Evolutionary conservation across 2,113 vertebrate species (phyloP).

Genomic region (Pygoscelis antarcticus): DNA sequence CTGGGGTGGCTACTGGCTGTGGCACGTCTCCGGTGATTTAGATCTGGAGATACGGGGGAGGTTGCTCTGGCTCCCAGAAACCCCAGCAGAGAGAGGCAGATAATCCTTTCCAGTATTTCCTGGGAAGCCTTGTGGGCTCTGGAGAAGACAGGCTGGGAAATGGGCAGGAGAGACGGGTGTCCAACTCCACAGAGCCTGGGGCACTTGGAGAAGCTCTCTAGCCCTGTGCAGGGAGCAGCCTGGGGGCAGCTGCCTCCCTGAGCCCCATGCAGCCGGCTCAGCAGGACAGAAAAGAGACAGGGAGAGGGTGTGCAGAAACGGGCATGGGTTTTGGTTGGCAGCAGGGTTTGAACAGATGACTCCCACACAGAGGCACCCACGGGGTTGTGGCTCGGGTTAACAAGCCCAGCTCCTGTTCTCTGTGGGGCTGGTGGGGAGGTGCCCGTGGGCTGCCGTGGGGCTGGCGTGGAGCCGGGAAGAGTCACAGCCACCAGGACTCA

Average conservation of each 20-base stretch:
- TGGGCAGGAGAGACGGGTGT: not conserved
- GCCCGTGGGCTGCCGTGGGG: rapidly evolving
- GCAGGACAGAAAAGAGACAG: not conserved
- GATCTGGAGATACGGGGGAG: not conserved
- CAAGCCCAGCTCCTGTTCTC: not conserved
- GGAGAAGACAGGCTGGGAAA: not conserved
- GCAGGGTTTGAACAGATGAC: not conserved
- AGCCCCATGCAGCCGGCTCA: not conserved
- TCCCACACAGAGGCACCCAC: not conserved
- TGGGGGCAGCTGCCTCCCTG: not conserved
- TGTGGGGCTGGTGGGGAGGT: not conserved
- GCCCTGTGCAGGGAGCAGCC: not conserved
- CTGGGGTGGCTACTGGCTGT: slow-evolving; percentile 35
- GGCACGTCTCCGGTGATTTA: not conserved
- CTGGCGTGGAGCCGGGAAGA: not conserved
- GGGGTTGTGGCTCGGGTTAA: not conserved
- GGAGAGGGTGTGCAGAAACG: not conserved
- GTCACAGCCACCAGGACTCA: not conserved
- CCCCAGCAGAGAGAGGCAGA: not conserved
- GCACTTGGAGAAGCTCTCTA: not conserved
- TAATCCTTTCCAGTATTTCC: slow-evolving; percentile 15
- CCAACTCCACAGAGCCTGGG: not conserved
- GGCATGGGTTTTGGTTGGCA: not conserved
- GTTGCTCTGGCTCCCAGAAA: not conserved
- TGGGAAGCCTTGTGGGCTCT: not conserved